A percentile compares a stretch with the other conserved stretches of the same genome.
These are phyloP conservation scores for Isichthys henryi DNA, from an alignment of 2,113 vertebrate genomes.

Conservation along the genomic window DNA sequence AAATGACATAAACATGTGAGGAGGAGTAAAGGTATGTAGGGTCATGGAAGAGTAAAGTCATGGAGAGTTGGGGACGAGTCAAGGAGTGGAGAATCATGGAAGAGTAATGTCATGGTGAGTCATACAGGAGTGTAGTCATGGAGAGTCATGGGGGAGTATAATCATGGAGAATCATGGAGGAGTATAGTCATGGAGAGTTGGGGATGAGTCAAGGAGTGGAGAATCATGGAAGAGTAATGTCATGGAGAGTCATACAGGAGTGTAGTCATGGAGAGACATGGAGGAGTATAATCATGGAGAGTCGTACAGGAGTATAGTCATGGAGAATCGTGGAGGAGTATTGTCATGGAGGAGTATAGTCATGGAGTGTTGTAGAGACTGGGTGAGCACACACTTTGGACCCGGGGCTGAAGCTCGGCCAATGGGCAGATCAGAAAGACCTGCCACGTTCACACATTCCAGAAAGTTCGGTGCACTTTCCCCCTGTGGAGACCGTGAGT, in stretches of 20 bases:
- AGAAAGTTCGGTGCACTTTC: neutral
- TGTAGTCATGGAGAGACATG: neutral
- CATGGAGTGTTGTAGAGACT: neutral
- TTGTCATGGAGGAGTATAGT: too few relatives aligned
- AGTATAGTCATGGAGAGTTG: too few relatives aligned
- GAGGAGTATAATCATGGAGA: neutral
- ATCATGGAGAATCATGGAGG: too few relatives aligned
- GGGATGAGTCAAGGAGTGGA: neutral
- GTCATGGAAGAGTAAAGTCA: neutral
- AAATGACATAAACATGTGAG: neutral
- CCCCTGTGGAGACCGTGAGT: neutral
- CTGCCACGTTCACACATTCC: conserved; percentile 1
- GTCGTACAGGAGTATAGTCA: too few relatives aligned
- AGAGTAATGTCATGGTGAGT: neutral
- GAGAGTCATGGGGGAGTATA: too few relatives aligned
- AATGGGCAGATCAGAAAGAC: neutral
- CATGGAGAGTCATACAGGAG: neutral
- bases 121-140: neutral
- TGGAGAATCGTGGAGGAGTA: too few relatives aligned
- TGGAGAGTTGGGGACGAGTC: neutral
- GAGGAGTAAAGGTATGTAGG: neutral
- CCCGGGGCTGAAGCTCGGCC: neutral
- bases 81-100: neutral
- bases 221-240: neutral
- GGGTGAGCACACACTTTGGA: neutral